Evolutionary conservation across 2,888 invertebrate species (phyloP).

Genomic region (Drosophila kanekoi): DNA sequence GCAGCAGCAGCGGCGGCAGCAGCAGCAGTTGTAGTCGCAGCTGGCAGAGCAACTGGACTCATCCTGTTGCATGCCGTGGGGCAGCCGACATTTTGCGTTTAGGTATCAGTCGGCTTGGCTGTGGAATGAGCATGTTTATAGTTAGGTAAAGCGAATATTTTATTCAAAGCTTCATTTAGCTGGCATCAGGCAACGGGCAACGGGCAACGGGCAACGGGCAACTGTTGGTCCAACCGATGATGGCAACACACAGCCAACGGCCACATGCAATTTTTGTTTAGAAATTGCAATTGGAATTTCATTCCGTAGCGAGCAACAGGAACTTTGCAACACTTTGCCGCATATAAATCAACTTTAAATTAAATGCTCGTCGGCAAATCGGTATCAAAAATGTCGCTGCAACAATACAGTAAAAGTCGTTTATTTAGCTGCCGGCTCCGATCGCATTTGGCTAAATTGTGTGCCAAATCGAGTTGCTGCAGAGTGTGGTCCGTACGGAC

Average conservation of each 20-base stretch:
- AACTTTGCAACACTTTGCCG: conserved; percentile 20
- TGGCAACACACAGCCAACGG: conserved; percentile 5
- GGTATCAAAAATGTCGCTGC: conserved; percentile 30
- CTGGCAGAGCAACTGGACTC: conserved; percentile 9
- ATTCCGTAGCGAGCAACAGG: conserved; percentile 24
- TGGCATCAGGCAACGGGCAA: conserved; percentile 12
- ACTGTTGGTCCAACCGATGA: too few species aligned
- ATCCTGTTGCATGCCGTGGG: conserved; percentile 43
- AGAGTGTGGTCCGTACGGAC: conserved; percentile 10
- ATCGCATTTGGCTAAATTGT: conserved; percentile 63
- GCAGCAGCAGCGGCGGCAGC: background rate
- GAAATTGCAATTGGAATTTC: conserved; percentile 68
- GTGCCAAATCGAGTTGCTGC: conserved; percentile 51
- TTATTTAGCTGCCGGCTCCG: conserved; percentile 39
- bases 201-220: conserved; percentile 8
- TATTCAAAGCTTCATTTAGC: conserved; percentile 62
- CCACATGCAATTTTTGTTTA: conserved; percentile 62
- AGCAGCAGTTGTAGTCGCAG: conserved; percentile 3
- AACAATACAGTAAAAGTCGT: conserved; percentile 40
- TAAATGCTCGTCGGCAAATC: conserved; percentile 55
- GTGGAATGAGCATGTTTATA: background rate
- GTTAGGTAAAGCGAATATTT: conserved; percentile 34
- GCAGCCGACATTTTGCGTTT: conserved; percentile 21
- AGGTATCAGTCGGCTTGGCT: conserved; percentile 2
- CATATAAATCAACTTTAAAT: conserved; percentile 78